Base-by-base conservation (phyloP, 2,797 vertebrate species). In the Lycodopsis pacificus region DNA sequence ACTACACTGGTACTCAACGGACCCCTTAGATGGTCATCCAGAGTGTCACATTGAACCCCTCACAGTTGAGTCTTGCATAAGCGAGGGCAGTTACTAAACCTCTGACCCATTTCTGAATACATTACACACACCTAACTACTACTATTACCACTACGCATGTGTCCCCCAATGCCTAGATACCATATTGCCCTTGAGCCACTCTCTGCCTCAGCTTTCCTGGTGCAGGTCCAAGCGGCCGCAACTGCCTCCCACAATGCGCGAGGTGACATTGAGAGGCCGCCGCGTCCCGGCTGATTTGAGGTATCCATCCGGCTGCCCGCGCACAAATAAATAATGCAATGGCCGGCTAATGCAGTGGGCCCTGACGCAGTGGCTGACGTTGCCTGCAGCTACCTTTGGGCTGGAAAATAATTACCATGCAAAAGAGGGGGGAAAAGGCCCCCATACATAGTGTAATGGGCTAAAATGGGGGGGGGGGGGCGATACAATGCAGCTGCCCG, bases 341-440 rank as follows among this genome's bases (percentile, higher is more conserved):
- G 93, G 93, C 92, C 93, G 84, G 93, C 92, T 93, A 95, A 94
- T 95, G 94, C 94, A 94, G 93, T 92, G 92, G 93, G 92, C 91
- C 94, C 94, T 93, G 90, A 94, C 87, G 90, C 92, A 88, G 91
- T 90, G 92, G 87, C 91, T 95, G 94, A 93, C 88, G 92, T 94
- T 92, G 95, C 95, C 95, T 93, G 91, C 93, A 95, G 95, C 94
- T 93, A 94, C 95, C 95, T 95, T 95, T 95, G 93, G 95, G 95
- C 93, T 93, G 92, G 93, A 94, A 96, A 95, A 96, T 96, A 96
- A 96, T 96, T 95, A 96, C 93, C 92, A 96, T 95, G 94, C 94
- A 95, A 93, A 94, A 92, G 81, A 89, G 81, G 88, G 88, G 77
- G 90, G 79, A 38, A 71, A 85, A 83, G 86, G 74, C 82, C 88